Percentiles rank a stretch among this genome's conserved stretches.
Evolutionary conservation across 2,797 vertebrate genomes (phyloP).

Genomic region (Danio jaintianensis): DNA sequence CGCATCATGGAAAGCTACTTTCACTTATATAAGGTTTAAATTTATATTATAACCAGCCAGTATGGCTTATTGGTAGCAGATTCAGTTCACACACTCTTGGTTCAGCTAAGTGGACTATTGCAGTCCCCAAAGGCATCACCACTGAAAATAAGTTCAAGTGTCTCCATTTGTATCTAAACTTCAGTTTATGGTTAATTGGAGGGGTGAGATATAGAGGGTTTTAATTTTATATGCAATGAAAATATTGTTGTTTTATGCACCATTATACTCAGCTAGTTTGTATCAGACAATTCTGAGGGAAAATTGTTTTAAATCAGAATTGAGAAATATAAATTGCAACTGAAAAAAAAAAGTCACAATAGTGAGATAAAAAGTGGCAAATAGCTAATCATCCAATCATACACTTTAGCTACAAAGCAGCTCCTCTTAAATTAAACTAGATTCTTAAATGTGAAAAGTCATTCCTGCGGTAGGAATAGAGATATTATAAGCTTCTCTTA

Average conservation of each 20-base stretch:
- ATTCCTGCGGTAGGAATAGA: background rate
- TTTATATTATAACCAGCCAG: background rate
- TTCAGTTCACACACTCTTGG: conserved; percentile 5
- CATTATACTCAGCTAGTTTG: too few species aligned
- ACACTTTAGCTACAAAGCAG: background rate
- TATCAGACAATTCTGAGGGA: too few species aligned
- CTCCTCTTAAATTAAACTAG: background rate
- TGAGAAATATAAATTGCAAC: too few species aligned
- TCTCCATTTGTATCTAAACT: background rate
- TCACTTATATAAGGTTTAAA: background rate
- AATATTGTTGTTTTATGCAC: too few species aligned
- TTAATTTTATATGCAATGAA: too few species aligned
- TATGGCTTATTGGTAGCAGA: background rate
- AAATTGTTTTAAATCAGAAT: too few species aligned
- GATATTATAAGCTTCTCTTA: background rate
- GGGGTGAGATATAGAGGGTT: background rate
- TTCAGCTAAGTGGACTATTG: background rate
- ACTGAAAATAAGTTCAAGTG: background rate
- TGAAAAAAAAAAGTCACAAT: too few species aligned
- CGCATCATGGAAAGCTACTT: background rate
- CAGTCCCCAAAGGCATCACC: background rate
- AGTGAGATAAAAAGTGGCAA: too few species aligned
- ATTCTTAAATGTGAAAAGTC: background rate
- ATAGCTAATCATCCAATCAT: too few species aligned
- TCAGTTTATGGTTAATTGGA: background rate